Conservation (phyloP, 2,113 vertebrate species). For the Phalacrocorax pelagicus region DNA sequence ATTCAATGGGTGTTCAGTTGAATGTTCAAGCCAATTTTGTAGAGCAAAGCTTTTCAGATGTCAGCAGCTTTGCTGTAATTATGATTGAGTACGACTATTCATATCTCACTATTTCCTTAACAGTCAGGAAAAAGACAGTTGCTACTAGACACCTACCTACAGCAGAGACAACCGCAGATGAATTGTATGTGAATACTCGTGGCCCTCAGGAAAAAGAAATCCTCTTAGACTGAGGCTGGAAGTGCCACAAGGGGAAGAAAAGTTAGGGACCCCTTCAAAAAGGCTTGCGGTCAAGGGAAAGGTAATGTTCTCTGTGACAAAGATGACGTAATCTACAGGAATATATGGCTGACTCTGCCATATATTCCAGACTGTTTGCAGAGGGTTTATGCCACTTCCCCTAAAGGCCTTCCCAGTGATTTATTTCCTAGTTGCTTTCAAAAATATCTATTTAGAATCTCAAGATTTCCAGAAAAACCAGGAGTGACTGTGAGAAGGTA, state of each 20-base stretch:
- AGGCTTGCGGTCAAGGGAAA: background rate
- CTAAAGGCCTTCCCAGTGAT: background rate
- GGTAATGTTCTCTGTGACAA: background rate
- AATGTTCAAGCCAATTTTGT: background rate
- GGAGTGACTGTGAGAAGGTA: background rate
- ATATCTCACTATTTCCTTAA: background rate
- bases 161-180: background rate
- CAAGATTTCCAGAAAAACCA: background rate
- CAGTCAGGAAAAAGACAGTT: background rate
- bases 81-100: background rate
- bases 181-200: background rate
- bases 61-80: background rate
- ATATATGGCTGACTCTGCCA: fast-evolving
- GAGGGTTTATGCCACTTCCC: background rate
- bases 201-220: background rate
- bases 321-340: background rate
- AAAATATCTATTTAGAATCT: background rate
- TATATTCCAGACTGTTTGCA: background rate
- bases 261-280: background rate
- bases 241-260: background rate
- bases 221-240: background rate
- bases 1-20: background rate
- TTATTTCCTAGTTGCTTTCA: background rate
- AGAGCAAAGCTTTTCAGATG: background rate
- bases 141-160: background rate